phyloP scores from a whole-genome alignment of 2,113 vertebrate genomes.

The Apteryx mantelli region DNA sequence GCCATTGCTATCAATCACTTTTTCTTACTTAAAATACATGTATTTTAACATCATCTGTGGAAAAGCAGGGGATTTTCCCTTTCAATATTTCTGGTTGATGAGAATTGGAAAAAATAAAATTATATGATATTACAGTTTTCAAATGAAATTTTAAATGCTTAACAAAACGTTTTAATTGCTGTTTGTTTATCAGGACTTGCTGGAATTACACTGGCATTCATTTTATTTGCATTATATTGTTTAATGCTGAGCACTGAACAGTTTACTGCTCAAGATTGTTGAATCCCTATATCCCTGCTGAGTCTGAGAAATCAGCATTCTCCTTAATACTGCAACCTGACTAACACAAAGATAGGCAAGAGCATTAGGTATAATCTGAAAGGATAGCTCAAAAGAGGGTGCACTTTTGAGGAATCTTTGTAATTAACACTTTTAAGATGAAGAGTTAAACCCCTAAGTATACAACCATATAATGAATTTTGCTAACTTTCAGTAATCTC shows the following conservation, averaged over 20 bases:
- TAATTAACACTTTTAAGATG: background rate
- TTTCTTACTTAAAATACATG: background rate
- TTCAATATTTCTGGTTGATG: background rate
- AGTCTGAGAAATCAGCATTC: background rate
- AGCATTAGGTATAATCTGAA: background rate
- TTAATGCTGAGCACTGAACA: background rate
- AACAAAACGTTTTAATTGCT: background rate
- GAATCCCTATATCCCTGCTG: background rate
- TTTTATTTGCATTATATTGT: background rate
- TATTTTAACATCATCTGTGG: background rate
- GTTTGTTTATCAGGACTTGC: background rate
- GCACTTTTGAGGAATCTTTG: background rate
- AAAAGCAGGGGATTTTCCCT: background rate
- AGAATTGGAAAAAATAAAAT: background rate
- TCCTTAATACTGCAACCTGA: background rate
- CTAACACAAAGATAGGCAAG: background rate
- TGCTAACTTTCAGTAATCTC: background rate
- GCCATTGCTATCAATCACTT: background rate
- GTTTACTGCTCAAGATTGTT: background rate
- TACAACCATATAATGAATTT: background rate
- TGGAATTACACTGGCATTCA: background rate
- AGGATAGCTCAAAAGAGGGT: background rate
- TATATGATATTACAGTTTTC: background rate
- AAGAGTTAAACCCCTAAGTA: background rate
- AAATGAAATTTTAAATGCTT: background rate